Evolutionary conservation across 92 coral and sea anemone genomes (phyloP).

Genomic region (Parazoanthus darwini): DNA sequence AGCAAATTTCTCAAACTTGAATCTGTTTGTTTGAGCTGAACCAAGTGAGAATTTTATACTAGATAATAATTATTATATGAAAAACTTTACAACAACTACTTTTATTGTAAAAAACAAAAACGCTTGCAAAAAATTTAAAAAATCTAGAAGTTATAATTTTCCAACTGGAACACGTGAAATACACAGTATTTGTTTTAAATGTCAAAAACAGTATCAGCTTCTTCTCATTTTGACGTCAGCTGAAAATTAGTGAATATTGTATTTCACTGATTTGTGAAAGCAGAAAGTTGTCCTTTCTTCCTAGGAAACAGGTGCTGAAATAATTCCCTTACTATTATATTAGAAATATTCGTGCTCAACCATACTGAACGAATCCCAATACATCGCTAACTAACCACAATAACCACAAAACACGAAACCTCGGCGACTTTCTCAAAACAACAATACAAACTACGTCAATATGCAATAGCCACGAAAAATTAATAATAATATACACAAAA

Average conservation of each 20-base stretch:
- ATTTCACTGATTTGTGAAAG: background rate
- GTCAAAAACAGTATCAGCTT: background rate
- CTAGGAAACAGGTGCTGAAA: conserved; percentile 3
- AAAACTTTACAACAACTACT: too few relatives aligned
- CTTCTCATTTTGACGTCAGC: background rate
- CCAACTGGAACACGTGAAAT: background rate
- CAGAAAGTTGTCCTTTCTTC: background rate
- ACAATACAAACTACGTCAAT: background rate
- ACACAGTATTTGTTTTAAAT: background rate
- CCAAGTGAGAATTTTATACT: background rate
- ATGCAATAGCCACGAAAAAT: background rate
- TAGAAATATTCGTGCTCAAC: background rate
- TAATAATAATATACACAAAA: background rate
- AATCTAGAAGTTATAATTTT: background rate
- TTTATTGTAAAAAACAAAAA: background rate
- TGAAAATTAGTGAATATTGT: background rate
- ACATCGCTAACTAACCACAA: conserved; percentile 18
- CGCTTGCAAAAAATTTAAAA: background rate
- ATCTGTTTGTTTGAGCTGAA: background rate
- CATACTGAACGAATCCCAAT: conserved; percentile 1
- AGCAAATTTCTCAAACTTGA: background rate
- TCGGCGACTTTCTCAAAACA: background rate
- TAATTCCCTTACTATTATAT: background rate
- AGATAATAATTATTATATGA: too few relatives aligned
- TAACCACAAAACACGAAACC: conserved; percentile 4